Evolutionary conservation across 2,888 invertebrate species (phyloP).

Genomic region (Micoletzkya japonica): DNA sequence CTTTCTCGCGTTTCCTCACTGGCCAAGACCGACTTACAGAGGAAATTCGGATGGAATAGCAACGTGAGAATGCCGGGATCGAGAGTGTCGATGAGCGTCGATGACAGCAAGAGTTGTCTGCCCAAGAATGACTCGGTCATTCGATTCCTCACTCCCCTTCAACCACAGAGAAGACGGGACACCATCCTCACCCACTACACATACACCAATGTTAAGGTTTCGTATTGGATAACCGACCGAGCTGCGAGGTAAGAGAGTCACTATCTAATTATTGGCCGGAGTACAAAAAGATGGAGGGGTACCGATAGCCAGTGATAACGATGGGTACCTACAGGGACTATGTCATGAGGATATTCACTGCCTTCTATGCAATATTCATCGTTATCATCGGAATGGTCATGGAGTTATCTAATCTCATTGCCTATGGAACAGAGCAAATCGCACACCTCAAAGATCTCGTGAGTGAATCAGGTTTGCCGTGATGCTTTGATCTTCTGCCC

Average conservation of each 20-base stretch:
- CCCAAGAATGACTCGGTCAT: slow-evolving; percentile 9
- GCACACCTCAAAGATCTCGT: slow-evolving; percentile 42
- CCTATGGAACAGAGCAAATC: slow-evolving; percentile 29
- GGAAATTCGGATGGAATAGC: too few relatives aligned
- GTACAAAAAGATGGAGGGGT: neutral
- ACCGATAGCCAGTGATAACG: neutral
- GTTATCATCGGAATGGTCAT: slow-evolving; percentile 47
- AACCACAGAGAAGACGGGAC: neutral
- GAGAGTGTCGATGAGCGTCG: too few relatives aligned
- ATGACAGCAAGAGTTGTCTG: too few relatives aligned
- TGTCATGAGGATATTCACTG: slow-evolving; percentile 43
- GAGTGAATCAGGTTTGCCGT: neutral
- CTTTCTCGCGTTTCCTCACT: too few relatives aligned
- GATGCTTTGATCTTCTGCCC: slow-evolving; percentile 33
- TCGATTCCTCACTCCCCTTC: slow-evolving; percentile 9
- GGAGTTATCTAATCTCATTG: slow-evolving; percentile 47
- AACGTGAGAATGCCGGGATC: too few relatives aligned
- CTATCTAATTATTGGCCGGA: neutral
- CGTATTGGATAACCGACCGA: slow-evolving; percentile 20
- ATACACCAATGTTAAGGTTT: slow-evolving; percentile 24
- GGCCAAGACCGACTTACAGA: too few relatives aligned
- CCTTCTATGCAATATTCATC: slow-evolving; percentile 49
- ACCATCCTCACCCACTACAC: slow-evolving; percentile 26
- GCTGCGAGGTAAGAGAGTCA: slow-evolving; percentile 16
- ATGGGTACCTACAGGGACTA: slow-evolving; percentile 29